phyloP scores from a whole-genome alignment of 92 coral and sea anemone species.

The Virgularia gustaviana region DNA sequence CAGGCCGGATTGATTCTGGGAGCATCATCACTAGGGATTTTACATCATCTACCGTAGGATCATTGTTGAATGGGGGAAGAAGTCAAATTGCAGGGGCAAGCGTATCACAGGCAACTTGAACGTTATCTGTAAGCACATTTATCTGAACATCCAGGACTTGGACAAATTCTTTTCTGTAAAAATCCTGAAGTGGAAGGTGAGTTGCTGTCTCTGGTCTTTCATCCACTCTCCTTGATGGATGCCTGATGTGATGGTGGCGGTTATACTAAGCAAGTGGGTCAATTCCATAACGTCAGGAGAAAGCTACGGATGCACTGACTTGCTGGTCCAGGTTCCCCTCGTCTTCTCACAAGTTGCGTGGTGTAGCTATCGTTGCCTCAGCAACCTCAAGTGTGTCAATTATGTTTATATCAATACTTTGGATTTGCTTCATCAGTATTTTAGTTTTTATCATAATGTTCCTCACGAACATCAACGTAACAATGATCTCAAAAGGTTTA shows the following conservation, averaged over 20 bases:
- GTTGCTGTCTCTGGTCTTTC: slow-evolving; percentile 10
- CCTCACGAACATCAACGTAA: slow-evolving; percentile 11
- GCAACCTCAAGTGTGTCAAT: background rate
- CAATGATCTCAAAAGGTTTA: background rate
- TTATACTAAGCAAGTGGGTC: background rate
- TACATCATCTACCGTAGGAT: slow-evolving; percentile 1
- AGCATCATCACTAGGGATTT: background rate
- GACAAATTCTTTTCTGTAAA: slow-evolving; percentile 7
- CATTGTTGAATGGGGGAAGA: slow-evolving; percentile 7
- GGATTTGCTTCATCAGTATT: background rate
- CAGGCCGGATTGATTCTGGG: slow-evolving; percentile 1
- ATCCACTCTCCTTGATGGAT: slow-evolving; percentile 2
- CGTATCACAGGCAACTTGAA: slow-evolving; percentile 6
- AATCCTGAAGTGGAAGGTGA: background rate
- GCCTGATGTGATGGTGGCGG: background rate
- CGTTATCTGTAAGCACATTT: slow-evolving; percentile 7
- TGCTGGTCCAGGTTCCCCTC: background rate
- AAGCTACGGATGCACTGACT: background rate
- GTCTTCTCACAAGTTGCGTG: background rate
- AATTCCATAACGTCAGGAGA: background rate
- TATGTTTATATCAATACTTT: slow-evolving; percentile 5
- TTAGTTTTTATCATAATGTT: slow-evolving; percentile 8
- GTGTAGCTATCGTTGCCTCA: background rate
- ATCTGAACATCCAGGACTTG: slow-evolving; percentile 2
- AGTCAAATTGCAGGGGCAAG: background rate